Base-by-base conservation (phyloP, 1,140 invertebrate species). In the Cotesia typhae region DNA sequence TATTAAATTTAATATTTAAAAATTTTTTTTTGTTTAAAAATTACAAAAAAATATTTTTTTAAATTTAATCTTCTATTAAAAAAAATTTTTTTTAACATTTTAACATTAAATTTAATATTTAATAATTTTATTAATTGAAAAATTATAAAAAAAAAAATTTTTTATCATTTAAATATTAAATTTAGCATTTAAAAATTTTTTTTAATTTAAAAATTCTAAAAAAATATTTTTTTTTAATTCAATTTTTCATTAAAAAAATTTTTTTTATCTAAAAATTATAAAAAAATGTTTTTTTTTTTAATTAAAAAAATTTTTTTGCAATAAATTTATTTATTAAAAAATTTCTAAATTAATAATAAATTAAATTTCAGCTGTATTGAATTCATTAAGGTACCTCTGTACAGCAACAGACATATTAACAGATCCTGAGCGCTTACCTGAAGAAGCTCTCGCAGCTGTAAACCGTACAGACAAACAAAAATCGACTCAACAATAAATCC, bases 321-420 rank as follows among this genome's bases (percentile, higher is more conserved):
- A 28, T 28, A 28, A 28, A 28, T 28, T 28, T 28, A 28, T 28
- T 28, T 0, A 70, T 12, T 38, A 9, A 41, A 64, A 5, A 20
- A 60, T 70, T 61, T 52, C 55, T 67, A n/a, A 41, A 28, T 41
- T 74, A 36, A 52, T 75, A 71, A 66, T 79, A 79, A 73, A 37
- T 10, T 55, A 77, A 79, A 75, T 90, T 89, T 36, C 86, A 98
- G 96, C 94, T 83, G 96, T 98, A 76, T 89, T 97, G 67, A 98
- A 96, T 88, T 95, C 96, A 35, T 88, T 98, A 77, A 91, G 94
- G 75, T 92, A 94, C 83, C 88, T 99, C 70, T 96, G 95, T 82
- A 98, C 95, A 77, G 92, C 93, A 51, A 98, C 97, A 41, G 96
- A 97, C 81, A 96, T 98, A 79, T 87, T 99, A 65, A 92, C 95